phyloP scores from a whole-genome alignment of 2,888 invertebrate species.

The Volucella inanis region DNA sequence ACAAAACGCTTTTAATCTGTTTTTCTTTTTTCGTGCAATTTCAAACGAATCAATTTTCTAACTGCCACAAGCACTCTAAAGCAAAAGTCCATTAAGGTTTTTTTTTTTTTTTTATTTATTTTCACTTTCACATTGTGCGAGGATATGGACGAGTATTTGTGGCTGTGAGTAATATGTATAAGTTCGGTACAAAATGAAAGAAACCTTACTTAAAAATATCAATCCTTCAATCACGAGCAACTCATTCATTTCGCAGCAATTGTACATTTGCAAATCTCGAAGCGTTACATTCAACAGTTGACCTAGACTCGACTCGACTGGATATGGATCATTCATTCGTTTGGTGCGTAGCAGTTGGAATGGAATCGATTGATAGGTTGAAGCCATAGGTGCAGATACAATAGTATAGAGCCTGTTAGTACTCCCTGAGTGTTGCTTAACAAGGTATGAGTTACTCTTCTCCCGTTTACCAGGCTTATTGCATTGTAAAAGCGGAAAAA shows the following conservation, averaged over 20 bases:
- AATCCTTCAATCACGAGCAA: constrained; percentile 57
- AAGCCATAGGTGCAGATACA: background rate
- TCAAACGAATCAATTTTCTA: constrained; percentile 29
- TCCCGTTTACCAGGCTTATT: constrained; percentile 60
- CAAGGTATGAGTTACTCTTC: constrained; percentile 53
- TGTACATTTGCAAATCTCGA: constrained; percentile 47
- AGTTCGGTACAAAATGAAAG: background rate
- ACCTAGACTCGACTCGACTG: background rate
- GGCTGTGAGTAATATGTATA: too few relatives aligned
- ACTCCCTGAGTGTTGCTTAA: constrained; percentile 41
- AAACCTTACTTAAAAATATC: constrained; percentile 37
- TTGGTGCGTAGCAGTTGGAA: constrained; percentile 10
- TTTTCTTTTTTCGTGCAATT: background rate
- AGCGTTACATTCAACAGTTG: too few relatives aligned
- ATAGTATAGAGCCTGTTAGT: constrained; percentile 28
- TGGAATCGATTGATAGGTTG: too few relatives aligned
- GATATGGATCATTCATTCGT: constrained; percentile 47
- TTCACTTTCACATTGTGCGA: background rate
- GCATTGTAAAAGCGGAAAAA: constrained; percentile 53
- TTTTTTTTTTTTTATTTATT: constrained; percentile 1
- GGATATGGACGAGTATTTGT: too few relatives aligned
- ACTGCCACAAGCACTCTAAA: constrained; percentile 53
- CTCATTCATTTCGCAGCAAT: constrained; percentile 64
- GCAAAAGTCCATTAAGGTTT: constrained; percentile 49
- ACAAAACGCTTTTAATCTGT: constrained; percentile 18